A percentile compares a stretch with the other conserved stretches of the same genome.
Evolutionary conservation across 2,888 invertebrate genomes (phyloP).

Genomic region (Ypsolopha scabrella): DNA sequence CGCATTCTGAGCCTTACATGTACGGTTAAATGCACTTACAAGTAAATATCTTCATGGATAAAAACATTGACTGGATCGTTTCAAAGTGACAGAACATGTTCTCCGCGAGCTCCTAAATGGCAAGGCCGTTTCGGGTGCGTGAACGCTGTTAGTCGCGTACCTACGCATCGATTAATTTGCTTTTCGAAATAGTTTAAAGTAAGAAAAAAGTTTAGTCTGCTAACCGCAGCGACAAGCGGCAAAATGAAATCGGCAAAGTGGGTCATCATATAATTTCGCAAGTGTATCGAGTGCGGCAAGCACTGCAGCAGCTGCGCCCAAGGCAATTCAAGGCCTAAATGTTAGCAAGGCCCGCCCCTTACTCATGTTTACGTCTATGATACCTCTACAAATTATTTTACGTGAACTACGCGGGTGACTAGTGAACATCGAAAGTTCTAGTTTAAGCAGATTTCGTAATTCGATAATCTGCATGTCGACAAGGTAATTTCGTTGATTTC

Average conservation of each 20-base stretch:
- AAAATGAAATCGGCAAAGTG: constrained; percentile 62
- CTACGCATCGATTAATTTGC: constrained; percentile 10
- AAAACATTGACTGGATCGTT: background rate
- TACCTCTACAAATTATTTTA: no score
- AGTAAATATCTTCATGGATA: background rate
- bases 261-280: constrained; percentile 68
- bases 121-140: constrained; percentile 24
- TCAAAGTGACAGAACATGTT: constrained; percentile 17
- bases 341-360: constrained; percentile 26
- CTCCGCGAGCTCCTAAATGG: constrained; percentile 19
- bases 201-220: constrained; percentile 33
- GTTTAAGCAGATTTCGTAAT: no score
- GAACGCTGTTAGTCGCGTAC: constrained; percentile 9
- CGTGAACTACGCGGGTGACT: no score
- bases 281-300: constrained; percentile 65
- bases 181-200: constrained; percentile 33
- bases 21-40: background rate
- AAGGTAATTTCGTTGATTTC: no score
- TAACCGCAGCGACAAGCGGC: constrained; percentile 42
- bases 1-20: background rate
- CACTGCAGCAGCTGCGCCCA: constrained; percentile 59
- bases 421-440: no score
- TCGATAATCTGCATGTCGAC: no score
- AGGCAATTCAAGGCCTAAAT: constrained; percentile 55
- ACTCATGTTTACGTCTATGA: no score